phyloP scores from a whole-genome alignment of 2,113 vertebrate species.

The Varanus salvator region DNA sequence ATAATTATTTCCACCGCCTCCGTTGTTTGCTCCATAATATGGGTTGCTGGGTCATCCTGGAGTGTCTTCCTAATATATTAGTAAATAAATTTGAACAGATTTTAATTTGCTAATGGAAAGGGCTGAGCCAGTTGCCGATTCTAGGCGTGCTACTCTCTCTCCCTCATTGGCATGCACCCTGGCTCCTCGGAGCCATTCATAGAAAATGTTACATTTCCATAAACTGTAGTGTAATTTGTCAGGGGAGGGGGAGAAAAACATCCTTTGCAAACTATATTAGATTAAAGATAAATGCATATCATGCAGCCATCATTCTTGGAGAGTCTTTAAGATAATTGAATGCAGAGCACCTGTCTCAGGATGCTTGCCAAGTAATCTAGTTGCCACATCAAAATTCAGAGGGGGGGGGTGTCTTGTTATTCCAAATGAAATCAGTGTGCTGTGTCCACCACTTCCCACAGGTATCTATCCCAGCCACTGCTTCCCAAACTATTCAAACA shows the following conservation, averaged over 20 bases:
- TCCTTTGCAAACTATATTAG: constrained; percentile 74
- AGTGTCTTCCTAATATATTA: constrained; percentile 84
- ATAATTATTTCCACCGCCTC: constrained; percentile 82
- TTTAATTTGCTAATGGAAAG: constrained; percentile 87
- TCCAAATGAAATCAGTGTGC: not conserved
- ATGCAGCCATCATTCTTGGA: constrained; percentile 63
- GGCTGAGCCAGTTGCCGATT: constrained; percentile 81
- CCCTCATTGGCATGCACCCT: constrained; percentile 79
- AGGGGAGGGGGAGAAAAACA: constrained; percentile 32
- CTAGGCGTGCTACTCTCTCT: constrained; percentile 79
- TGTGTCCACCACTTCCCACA: not conserved
- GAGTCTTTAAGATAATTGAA: constrained; percentile 70
- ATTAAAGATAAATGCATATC: constrained; percentile 76
- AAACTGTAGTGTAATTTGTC: constrained; percentile 83
- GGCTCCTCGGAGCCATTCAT: constrained; percentile 77
- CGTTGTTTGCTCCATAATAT: constrained; percentile 81
- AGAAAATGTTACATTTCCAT: constrained; percentile 89
- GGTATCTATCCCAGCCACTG: not conserved
- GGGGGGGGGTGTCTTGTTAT: not conserved
- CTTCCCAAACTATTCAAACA: not conserved
- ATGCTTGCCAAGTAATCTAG: constrained; percentile 67
- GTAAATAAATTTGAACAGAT: constrained; percentile 88
- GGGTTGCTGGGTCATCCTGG: constrained; percentile 76
- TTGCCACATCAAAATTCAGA: not conserved
- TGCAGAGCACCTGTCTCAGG: constrained; percentile 69